Evolutionary conservation across 2,888 invertebrate species (phyloP).

Genomic region (Pocota personata): DNA sequence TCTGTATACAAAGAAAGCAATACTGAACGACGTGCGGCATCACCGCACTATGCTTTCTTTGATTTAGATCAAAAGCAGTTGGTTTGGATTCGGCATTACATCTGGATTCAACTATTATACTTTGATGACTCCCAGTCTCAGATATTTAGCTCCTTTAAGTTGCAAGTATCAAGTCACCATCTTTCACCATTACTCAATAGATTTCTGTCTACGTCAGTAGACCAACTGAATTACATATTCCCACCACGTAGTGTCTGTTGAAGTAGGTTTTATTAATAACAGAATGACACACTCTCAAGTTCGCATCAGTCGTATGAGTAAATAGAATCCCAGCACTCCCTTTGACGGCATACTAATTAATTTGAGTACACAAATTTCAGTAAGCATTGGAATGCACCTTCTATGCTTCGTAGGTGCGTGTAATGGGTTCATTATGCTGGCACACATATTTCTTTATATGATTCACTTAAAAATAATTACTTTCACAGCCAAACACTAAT

Average conservation of each 20-base stretch:
- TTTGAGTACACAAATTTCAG: constrained; percentile 18
- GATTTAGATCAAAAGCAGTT: no score
- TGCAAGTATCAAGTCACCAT: background rate
- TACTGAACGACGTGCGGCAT: no score
- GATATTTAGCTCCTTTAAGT: background rate
- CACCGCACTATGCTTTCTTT: no score
- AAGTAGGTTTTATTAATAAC: constrained; percentile 40
- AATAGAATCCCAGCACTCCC: constrained; percentile 32
- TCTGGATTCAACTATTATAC: background rate
- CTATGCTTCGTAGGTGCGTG: background rate
- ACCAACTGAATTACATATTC: constrained; percentile 20
- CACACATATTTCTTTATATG: background rate
- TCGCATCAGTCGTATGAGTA: background rate
- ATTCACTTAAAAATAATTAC: background rate
- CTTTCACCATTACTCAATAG: background rate
- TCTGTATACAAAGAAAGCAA: no score
- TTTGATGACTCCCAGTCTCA: no score
- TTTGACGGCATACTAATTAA: constrained; percentile 52
- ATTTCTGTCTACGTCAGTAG: background rate
- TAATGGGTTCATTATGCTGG: background rate
- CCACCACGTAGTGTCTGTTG: constrained; percentile 7
- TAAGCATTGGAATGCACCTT: background rate
- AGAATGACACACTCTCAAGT: constrained; percentile 39
- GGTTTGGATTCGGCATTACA: no score
- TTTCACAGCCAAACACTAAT: background rate